Evolutionary conservation across 92 coral and sea anemone species (phyloP), one percentile per base, ranked within the genome.

Genomic region (Porites lobata): DNA sequence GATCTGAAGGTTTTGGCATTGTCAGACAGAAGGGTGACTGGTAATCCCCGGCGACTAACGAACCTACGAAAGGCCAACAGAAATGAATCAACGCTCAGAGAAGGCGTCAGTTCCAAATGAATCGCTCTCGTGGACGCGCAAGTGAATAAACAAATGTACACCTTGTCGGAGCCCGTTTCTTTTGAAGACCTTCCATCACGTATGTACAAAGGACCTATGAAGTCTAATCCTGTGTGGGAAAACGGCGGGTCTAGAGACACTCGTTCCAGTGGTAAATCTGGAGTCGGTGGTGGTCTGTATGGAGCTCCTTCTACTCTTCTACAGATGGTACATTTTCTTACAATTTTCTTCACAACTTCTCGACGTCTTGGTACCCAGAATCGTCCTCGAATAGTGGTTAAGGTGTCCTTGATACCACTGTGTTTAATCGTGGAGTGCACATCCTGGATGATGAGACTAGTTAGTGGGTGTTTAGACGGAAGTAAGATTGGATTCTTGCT

Each of bases 281-380:
- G 90, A 56, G 72, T 29, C n/a, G 20, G 64, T 66, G 71, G 86
- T 65, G 83, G 84, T 65, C 67, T 81, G 83, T 77, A 87, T 13
- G 86, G 77, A 19, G 20, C 53, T 20, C 90, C 90, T 88, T 88
- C 90, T 26, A 85, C 78, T 76, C 83, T 85, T 50, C 78, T 86
- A 52, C 81, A 24, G 26, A 24, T 24, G 26, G 26, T 24, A 24
- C 26, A 24, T 24, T 24, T 24, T 24, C 26, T 24, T 54, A 85
- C 93, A 74, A 89, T 89, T 71, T 78, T 92, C 62, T 76, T 79
- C 51, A 89, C 18, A 56, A 92, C 26, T 77, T 72, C 80, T 58
- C 90, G 65, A 57, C 95, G 90, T 72, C 95, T 63, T 86, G 90
- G 72, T 51, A 92, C 75, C 88, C 95, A 92, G 77, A 85, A 92